Evolutionary conservation across 2,888 invertebrate genomes (phyloP).

Genomic region (Alloscopus bannaensis): DNA sequence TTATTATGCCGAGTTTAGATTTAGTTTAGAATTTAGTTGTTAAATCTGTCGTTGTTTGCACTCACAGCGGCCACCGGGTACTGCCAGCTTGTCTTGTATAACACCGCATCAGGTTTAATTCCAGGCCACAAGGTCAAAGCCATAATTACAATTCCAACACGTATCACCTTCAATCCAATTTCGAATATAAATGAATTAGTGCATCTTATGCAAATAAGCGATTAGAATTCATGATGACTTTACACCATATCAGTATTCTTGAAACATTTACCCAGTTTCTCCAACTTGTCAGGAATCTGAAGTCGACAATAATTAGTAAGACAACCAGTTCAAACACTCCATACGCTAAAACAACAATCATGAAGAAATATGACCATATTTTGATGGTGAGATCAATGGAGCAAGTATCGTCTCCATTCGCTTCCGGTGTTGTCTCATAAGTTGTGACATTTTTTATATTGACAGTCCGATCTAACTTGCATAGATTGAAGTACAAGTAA

Average conservation of each 20-base stretch:
- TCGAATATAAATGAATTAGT: background rate
- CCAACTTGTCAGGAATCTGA: constrained; percentile 49
- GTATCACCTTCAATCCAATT: constrained; percentile 29
- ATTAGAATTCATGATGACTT: background rate
- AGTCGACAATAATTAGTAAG: constrained; percentile 47
- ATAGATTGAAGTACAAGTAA: constrained; percentile 59
- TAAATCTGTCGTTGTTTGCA: background rate
- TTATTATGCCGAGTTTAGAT: background rate
- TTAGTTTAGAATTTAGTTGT: background rate
- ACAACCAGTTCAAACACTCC: constrained; percentile 43
- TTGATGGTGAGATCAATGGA: constrained; percentile 41
- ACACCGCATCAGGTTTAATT: constrained; percentile 34
- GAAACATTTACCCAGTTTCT: constrained; percentile 53
- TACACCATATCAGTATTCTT: background rate
- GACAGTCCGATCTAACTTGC: constrained; percentile 25
- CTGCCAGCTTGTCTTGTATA: constrained; percentile 58
- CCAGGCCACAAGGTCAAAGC: constrained; percentile 62
- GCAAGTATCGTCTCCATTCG: constrained; percentile 25
- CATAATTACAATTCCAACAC: constrained; percentile 52
- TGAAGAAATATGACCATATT: constrained; percentile 21
- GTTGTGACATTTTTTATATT: background rate
- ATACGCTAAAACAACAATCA: constrained; percentile 28
- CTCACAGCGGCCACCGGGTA: constrained; percentile 65
- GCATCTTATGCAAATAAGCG: too few relatives aligned
- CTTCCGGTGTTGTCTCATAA: background rate